Conservation (phyloP, 2,797 vertebrate genomes). For the Myotis vivesi region DNA sequence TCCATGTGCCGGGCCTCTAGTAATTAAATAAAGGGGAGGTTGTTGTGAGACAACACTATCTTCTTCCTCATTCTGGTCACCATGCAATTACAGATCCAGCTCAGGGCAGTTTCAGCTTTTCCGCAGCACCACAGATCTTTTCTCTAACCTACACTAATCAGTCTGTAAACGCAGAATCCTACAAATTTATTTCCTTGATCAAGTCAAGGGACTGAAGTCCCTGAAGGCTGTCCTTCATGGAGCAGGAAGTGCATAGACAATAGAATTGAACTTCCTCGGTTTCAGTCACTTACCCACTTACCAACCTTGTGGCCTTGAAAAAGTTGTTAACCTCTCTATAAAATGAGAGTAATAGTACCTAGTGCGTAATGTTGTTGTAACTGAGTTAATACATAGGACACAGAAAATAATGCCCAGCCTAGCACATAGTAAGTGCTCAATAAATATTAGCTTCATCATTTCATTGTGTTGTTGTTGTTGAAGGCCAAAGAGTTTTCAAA, state of each 20-base stretch:
- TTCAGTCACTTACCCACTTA: background rate
- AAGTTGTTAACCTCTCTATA: background rate
- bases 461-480: background rate
- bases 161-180: background rate
- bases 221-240: background rate
- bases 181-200: background rate
- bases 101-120: background rate
- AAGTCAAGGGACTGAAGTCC: background rate
- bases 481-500: background rate
- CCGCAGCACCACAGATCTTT: background rate
- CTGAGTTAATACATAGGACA: background rate
- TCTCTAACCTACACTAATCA: background rate
- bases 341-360: background rate
- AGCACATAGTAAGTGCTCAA: background rate
- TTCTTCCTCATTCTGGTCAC: background rate
- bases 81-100: background rate
- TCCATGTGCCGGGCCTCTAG: too few relatives aligned
- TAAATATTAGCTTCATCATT: background rate
- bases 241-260: background rate
- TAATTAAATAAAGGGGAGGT: too few relatives aligned
- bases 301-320: background rate
- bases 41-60: rapidly evolving
- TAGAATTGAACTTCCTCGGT: background rate
- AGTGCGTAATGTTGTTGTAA: background rate
- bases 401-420: background rate